A percentile compares a stretch with the other conserved stretches of the same genome.
Conservation (phyloP, 2,113 vertebrate species). For the Paradisaea rubra region DNA sequence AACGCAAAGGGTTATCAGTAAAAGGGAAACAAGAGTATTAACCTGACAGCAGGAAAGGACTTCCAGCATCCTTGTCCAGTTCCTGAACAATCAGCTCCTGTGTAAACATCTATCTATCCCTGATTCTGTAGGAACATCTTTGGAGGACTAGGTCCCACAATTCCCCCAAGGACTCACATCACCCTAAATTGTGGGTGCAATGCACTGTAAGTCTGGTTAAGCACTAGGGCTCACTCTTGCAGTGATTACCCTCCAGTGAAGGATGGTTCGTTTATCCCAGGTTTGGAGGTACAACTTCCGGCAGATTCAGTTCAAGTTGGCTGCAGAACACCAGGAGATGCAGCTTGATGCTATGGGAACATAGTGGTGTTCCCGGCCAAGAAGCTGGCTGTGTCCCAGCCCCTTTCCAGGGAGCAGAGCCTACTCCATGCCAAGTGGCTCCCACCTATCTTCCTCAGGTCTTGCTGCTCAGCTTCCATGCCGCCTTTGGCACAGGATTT, state of each 20-base stretch:
- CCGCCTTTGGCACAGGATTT: neutral
- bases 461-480: neutral
- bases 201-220: neutral
- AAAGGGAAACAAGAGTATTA: neutral
- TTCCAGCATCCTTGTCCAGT: neutral
- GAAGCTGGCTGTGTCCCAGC: neutral
- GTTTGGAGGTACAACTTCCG: neutral
- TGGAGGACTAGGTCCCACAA: neutral
- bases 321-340: neutral
- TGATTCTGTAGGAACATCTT: neutral
- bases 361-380: rapidly evolving
- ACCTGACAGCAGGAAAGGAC: neutral
- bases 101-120: neutral
- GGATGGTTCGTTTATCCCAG: neutral
- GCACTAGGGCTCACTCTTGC: neutral
- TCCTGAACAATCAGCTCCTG: neutral
- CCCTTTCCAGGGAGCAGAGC: neutral
- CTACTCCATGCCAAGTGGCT: rapidly evolving
- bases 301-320: neutral
- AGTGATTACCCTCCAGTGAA: neutral
- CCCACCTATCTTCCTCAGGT: neutral
- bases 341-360: neutral
- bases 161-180: neutral
- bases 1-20: neutral
- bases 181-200: rapidly evolving